A percentile compares a stretch with the other conserved stretches of the same genome.
phyloP scores from a whole-genome alignment of 2,113 vertebrate species.

The Thalassarche chlororhynchos region DNA sequence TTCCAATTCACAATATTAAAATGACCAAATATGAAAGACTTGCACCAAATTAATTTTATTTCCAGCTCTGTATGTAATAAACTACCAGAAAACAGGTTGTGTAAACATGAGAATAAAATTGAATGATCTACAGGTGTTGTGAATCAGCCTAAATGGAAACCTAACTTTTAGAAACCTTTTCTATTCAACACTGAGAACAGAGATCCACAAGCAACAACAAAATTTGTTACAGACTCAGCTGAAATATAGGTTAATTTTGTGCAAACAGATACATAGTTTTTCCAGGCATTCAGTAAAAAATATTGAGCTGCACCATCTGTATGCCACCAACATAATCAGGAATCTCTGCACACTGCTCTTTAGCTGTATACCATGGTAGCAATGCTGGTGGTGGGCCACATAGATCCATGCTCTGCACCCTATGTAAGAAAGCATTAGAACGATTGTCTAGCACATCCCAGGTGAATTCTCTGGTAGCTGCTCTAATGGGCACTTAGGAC shows the following conservation, averaged over 20 bases:
- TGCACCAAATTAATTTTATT: neutral
- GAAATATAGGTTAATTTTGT: neutral
- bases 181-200: neutral
- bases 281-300: neutral
- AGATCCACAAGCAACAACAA: neutral
- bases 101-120: neutral
- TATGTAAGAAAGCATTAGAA: neutral
- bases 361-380: neutral
- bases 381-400: neutral
- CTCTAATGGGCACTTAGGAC: neutral
- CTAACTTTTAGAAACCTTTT: neutral
- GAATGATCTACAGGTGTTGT: neutral
- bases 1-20: neutral
- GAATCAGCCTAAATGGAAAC: neutral
- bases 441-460: neutral
- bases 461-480: neutral
- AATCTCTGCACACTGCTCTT: neutral
- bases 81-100: neutral
- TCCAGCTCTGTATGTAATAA: neutral
- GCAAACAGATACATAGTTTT: neutral
- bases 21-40: neutral
- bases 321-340: neutral
- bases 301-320: neutral
- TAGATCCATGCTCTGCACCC: neutral
- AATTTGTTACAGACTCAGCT: neutral